These are phyloP conservation scores for Macrotis lagotis DNA, from an alignment of 2,113 vertebrate species.

Conservation along the genomic window DNA sequence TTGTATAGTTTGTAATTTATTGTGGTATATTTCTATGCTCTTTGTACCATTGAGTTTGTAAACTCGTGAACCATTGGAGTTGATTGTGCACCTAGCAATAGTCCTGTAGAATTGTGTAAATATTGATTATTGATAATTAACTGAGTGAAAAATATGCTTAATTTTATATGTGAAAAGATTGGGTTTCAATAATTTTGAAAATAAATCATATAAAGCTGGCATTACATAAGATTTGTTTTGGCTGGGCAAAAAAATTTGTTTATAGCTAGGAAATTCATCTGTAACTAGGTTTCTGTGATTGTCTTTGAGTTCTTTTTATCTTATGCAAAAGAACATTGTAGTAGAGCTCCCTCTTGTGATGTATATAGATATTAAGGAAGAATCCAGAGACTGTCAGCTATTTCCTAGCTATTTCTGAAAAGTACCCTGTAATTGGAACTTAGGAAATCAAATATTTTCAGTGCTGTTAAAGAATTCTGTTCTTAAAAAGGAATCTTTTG, in stretches of 20 bases:
- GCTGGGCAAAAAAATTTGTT: background rate
- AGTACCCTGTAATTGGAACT: background rate
- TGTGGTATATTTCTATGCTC: background rate
- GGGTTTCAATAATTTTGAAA: background rate
- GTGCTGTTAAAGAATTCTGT: background rate
- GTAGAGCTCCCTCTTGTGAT: constrained; percentile 53
- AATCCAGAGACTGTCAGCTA: background rate
- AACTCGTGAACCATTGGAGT: constrained; percentile 3
- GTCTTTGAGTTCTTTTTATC: background rate
- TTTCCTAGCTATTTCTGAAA: background rate
- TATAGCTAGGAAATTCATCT: no score
- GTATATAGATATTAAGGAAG: background rate
- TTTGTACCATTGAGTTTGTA: background rate
- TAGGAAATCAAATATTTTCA: background rate
- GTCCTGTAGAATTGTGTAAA: background rate
- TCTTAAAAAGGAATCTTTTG: constrained; percentile 32
- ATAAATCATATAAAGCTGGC: background rate
- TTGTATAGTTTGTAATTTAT: constrained; percentile 26
- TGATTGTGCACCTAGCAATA: background rate
- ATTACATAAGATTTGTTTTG: background rate
- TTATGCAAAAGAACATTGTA: constrained; percentile 25
- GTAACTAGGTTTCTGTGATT: background rate
- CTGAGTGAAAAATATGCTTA: background rate
- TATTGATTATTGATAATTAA: constrained; percentile 34
- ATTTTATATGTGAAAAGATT: constrained; percentile 18